phyloP scores from a whole-genome alignment of 2,113 vertebrate genomes.

The Cyphomyrus discorhynchus region DNA sequence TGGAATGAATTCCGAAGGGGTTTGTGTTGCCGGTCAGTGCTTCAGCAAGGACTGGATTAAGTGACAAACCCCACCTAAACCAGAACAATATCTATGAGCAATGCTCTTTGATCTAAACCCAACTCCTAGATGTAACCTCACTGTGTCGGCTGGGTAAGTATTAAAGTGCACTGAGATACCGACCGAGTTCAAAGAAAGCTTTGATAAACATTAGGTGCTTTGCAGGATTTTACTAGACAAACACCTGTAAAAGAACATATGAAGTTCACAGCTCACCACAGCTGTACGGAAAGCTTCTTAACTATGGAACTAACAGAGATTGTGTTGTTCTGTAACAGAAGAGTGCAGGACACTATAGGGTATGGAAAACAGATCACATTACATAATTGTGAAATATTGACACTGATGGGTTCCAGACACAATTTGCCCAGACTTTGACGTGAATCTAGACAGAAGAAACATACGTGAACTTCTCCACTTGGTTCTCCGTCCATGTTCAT shows the following conservation, averaged over 20 bases:
- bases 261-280: neutral
- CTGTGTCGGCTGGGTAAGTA: neutral
- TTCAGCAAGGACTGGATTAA: slow-evolving; percentile 16
- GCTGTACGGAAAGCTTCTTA: neutral
- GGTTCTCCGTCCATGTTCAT: neutral
- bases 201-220: neutral
- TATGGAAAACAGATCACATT: neutral
- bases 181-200: neutral
- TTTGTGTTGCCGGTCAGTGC: slow-evolving; percentile 19
- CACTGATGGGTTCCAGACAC: neutral
- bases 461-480: neutral
- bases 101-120: neutral
- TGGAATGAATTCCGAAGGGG: neutral
- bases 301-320: neutral
- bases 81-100: slow-evolving; percentile 14
- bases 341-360: neutral
- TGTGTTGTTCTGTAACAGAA: neutral
- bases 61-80: slow-evolving; percentile 16
- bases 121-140: neutral
- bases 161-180: neutral
- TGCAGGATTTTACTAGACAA: neutral
- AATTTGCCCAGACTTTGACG: neutral
- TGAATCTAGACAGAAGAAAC: neutral
- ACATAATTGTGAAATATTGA: neutral
- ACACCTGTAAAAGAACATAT: neutral